Evolutionary conservation across 2,888 invertebrate genomes (phyloP).

Genomic region (Metacarcinus magister): DNA sequence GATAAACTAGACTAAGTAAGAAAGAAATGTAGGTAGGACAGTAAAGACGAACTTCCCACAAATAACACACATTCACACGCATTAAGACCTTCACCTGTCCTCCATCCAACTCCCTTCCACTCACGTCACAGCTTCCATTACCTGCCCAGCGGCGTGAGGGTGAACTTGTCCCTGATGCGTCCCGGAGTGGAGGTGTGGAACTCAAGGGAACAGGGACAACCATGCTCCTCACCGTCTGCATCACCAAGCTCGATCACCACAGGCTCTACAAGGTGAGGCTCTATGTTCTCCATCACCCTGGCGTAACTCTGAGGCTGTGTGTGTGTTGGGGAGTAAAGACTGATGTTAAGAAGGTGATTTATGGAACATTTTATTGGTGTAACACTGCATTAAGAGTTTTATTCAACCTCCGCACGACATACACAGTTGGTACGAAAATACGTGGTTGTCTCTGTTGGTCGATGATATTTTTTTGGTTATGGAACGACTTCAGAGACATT

Average conservation of each 20-base stretch:
- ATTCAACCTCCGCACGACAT: not conserved
- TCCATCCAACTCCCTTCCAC: not conserved
- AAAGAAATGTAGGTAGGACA: not conserved
- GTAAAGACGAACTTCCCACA: not conserved
- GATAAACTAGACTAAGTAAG: no score
- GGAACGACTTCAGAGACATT: no score
- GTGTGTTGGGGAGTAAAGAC: no score
- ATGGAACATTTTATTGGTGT: not conserved
- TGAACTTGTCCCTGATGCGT: conserved; percentile 66
- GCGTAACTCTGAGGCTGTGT: conserved; percentile 73
- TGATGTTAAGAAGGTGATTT: not conserved
- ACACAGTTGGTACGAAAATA: not conserved
- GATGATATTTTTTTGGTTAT: no score
- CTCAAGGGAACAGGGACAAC: conserved; percentile 80
- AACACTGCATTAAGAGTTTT: not conserved
- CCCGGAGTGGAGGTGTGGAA: conserved; percentile 68
- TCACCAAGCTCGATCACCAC: conserved; percentile 78
- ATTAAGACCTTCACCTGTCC: not conserved
- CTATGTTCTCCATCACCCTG: conserved; percentile 76
- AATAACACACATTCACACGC: conserved; percentile 50
- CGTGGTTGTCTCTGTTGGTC: no score
- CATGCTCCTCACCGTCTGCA: conserved; percentile 73
- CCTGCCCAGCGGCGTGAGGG: conserved; percentile 62
- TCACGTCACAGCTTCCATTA: not conserved
- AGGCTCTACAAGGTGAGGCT: conserved; percentile 67